A percentile compares a stretch with the other conserved stretches of the same genome.
phyloP scores from a whole-genome alignment of 2,113 vertebrate species.

The Porphyrio hochstetteri region DNA sequence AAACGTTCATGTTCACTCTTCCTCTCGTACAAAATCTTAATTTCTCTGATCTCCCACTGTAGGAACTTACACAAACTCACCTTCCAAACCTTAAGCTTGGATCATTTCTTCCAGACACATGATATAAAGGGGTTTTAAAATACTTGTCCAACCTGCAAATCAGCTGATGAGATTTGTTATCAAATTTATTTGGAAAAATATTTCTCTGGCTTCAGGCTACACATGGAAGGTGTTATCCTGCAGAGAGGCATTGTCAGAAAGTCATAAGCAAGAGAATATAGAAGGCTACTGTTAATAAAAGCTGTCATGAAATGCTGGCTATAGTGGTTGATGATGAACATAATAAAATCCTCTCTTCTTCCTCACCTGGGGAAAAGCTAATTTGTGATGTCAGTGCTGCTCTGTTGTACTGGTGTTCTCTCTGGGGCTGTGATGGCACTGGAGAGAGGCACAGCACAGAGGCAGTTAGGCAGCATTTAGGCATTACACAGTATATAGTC shows the following conservation, averaged over 20 bases:
- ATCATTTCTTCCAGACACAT: not conserved
- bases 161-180: conserved; percentile 3
- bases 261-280: not conserved
- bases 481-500: not conserved
- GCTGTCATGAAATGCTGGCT: not conserved
- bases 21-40: not conserved
- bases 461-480: not conserved
- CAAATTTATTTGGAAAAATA: conserved; percentile 7
- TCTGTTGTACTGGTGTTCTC: not conserved
- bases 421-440: not conserved
- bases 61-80: not conserved
- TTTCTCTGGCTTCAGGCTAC: conserved; percentile 1
- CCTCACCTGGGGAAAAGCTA: not conserved
- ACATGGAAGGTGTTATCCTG: not conserved
- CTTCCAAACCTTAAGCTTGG: not conserved
- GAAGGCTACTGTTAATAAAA: conserved; percentile 25
- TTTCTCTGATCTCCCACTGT: not conserved
- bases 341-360: conserved; percentile 8
- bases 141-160: not conserved
- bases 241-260: not conserved
- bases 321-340: not conserved
- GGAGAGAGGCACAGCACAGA: not conserved
- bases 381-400: not conserved
- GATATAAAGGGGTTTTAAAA: not conserved
- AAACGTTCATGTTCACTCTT: not conserved